phyloP scores from a whole-genome alignment of 2,888 invertebrate species.

The Clivina fossor region DNA sequence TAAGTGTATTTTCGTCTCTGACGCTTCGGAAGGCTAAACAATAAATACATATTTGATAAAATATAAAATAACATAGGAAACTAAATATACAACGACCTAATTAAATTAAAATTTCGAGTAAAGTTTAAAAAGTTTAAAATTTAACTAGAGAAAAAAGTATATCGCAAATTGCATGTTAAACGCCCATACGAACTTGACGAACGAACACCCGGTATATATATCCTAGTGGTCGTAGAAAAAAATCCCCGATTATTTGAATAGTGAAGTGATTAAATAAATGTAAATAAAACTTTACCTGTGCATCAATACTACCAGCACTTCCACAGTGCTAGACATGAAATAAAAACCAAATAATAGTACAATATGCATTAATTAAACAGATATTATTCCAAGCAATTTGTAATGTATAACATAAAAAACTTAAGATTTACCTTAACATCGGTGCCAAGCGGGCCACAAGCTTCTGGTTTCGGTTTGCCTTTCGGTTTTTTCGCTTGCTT shows the following conservation, averaged over 20 bases:
- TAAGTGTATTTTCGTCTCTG: conserved; percentile 75
- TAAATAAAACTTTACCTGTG: conserved; percentile 59
- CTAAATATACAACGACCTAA: no score
- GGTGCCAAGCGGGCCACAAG: conserved; percentile 61
- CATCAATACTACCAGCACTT: conserved; percentile 55
- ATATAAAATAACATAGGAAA: background rate
- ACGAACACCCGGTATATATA: no score
- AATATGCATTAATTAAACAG: background rate
- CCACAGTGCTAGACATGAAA: conserved; percentile 34
- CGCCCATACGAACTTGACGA: no score
- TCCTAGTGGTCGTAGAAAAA: no score
- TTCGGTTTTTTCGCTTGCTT: conserved; percentile 53
- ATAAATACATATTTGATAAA: background rate
- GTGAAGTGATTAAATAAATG: no score
- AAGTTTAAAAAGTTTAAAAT: no score
- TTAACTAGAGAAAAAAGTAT: no score
- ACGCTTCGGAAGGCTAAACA: conserved; percentile 74
- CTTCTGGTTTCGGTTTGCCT: conserved; percentile 56
- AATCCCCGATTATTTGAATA: no score
- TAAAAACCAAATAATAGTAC: conserved; percentile 16
- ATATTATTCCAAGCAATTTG: background rate
- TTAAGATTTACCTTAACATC: conserved; percentile 59
- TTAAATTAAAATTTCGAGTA: no score
- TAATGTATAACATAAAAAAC: background rate
- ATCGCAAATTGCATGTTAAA: no score